Conservation (phyloP, 64 coral and sea anemone genomes). For the Dendronephthya gigantea region DNA sequence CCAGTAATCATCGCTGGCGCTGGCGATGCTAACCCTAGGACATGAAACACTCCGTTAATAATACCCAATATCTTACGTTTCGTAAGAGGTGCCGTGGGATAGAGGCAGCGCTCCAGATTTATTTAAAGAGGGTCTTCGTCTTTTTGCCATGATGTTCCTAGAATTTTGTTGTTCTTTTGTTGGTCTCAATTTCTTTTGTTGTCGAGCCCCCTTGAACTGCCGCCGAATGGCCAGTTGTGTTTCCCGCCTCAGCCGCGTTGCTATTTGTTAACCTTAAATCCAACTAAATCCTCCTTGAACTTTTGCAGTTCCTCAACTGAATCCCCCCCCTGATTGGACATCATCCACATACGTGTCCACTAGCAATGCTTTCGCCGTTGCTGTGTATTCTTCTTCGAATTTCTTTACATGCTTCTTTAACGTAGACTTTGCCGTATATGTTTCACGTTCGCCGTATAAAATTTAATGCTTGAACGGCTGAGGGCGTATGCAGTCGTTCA, state of each 20-base stretch:
- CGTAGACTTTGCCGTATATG: no score
- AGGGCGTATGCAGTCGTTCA: no score
- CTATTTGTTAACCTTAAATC: neutral
- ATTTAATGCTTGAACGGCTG: no score
- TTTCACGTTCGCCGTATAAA: no score
- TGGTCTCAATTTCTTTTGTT: no score
- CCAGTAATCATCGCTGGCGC: neutral
- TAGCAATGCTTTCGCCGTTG: neutral
- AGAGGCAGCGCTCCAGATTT: conserved; percentile 2
- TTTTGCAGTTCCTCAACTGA: neutral
- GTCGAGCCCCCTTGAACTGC: no score
- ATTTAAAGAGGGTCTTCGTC: conserved; percentile 5
- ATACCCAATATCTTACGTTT: conserved; percentile 23
- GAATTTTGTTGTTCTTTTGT: no score
- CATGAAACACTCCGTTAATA: conserved; percentile 37
- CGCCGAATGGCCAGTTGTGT: neutral
- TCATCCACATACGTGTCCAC: conserved; percentile 34
- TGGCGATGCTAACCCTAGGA: conserved; percentile 26
- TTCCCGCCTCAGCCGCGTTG: neutral
- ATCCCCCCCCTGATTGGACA: conserved; percentile 1
- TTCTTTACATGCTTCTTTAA: neutral
- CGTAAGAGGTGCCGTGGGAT: neutral
- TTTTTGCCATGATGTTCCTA: no score
- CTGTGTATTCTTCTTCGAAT: conserved; percentile 15
- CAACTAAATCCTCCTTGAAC: neutral